phyloP scores from a whole-genome alignment of 2,797 vertebrate species.

The Pipistrellus pygmaeus region DNA sequence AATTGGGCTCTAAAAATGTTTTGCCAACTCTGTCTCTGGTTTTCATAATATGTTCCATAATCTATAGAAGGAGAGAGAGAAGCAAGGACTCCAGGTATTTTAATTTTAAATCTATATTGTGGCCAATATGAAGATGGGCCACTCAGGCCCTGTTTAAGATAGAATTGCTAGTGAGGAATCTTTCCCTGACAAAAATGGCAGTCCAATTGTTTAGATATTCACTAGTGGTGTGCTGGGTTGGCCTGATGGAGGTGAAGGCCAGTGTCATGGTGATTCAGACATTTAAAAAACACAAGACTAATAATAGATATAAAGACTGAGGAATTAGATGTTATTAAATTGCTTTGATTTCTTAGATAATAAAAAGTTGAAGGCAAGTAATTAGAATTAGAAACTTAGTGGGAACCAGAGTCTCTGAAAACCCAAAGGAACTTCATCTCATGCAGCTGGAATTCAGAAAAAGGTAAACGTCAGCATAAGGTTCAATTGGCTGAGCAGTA shows the following conservation, averaged over 20 bases:
- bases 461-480: neutral
- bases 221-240: neutral
- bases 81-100: neutral
- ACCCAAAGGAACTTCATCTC: neutral
- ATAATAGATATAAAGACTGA: neutral
- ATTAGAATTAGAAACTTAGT: neutral
- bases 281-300: neutral
- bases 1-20: neutral
- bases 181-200: neutral
- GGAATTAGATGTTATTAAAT: neutral
- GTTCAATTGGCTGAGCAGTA: neutral
- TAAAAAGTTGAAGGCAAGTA: neutral
- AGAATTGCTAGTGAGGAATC: neutral
- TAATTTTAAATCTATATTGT: neutral
- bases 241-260: neutral
- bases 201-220: fast-evolving
- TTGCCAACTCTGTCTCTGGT: neutral
- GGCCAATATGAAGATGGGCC: neutral
- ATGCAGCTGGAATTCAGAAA: neutral
- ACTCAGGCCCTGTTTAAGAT: neutral
- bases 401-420: neutral
- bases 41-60: neutral
- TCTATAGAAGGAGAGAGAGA: neutral
- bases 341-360: neutral
- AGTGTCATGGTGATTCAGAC: neutral